A percentile compares a stretch with the other conserved stretches of the same genome.
Evolutionary conservation across 2,888 invertebrate species (phyloP).

Genomic region (Scaptomyza polygonia): DNA sequence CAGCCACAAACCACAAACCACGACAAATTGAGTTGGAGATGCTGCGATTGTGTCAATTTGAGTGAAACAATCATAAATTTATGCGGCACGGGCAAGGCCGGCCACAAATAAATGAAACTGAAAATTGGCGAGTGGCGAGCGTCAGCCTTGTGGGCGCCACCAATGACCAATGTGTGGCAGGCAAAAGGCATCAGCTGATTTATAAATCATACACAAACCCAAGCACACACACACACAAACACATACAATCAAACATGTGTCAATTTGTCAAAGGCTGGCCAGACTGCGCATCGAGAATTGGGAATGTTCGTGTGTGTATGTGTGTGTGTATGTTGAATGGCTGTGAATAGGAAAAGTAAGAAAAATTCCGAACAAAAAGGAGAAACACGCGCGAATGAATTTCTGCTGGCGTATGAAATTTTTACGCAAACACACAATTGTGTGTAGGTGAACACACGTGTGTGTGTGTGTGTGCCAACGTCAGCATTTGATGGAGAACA

Average conservation of each 20-base stretch:
- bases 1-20: too few species aligned
- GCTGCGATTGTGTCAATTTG: slow-evolving; percentile 11
- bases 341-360: slow-evolving; percentile 4
- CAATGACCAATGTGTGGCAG: slow-evolving; percentile 14
- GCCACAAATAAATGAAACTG: slow-evolving; percentile 27
- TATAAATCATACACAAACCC: slow-evolving; percentile 49
- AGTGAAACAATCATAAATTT: slow-evolving; percentile 22
- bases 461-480: slow-evolving; percentile 47
- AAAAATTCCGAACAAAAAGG: slow-evolving; percentile 25
- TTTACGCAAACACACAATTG: slow-evolving; percentile 57
- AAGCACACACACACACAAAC: not conserved
- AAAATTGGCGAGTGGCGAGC: slow-evolving; percentile 18
- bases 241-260: slow-evolving; percentile 23
- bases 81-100: slow-evolving; percentile 3
- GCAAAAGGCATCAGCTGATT: slow-evolving; percentile 37
- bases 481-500: slow-evolving; percentile 60
- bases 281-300: slow-evolving; percentile 33
- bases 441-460: slow-evolving; percentile 1
- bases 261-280: slow-evolving; percentile 59
- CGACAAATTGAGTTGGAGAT: too few species aligned
- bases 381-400: slow-evolving; percentile 68
- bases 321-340: not conserved
- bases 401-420: slow-evolving; percentile 74
- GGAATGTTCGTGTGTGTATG: not conserved
- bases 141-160: slow-evolving; percentile 7